These are phyloP conservation scores for Drosophila gunungcola DNA, from an alignment of 1,140 invertebrate genomes.

Conservation along the genomic window DNA sequence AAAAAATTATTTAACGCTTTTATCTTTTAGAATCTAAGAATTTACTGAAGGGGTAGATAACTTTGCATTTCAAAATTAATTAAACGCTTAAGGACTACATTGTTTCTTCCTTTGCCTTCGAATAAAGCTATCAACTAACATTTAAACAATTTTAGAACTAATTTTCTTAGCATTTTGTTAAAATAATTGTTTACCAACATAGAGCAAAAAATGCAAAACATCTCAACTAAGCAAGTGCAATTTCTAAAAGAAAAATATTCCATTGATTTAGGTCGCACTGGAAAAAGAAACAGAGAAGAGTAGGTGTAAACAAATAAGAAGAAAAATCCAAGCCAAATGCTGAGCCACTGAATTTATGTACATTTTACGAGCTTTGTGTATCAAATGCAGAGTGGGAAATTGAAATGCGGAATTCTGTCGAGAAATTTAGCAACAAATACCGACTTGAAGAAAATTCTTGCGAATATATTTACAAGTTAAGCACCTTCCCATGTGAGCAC, in stretches of 20 bases:
- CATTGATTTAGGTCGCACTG: slow-evolving; percentile 10
- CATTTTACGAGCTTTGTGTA: slow-evolving; percentile 56
- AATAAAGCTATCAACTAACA: no score
- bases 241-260: slow-evolving; percentile 1
- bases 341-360: slow-evolving; percentile 50
- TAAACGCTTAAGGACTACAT: no score
- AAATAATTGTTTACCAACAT: slow-evolving; percentile 40
- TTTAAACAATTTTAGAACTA: no score
- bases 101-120: no score
- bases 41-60: no score
- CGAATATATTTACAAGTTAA: slow-evolving; percentile 19
- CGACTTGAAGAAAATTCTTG: slow-evolving; percentile 16
- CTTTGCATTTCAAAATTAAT: no score
- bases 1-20: background rate
- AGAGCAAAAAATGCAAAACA: no score
- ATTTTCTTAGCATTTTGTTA: slow-evolving; percentile 6
- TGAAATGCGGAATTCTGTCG: slow-evolving; percentile 36
- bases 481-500: background rate
- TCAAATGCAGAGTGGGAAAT: slow-evolving; percentile 48
- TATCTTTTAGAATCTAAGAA: background rate
- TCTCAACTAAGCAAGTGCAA: slow-evolving; percentile 3
- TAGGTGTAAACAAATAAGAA: slow-evolving; percentile 9
- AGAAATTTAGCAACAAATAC: slow-evolving; percentile 21
- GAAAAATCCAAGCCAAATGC: slow-evolving; percentile 33
- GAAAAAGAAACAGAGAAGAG: background rate